Percentiles rank a stretch among this genome's conserved stretches.
phyloP scores from a whole-genome alignment of 2,888 invertebrate species.

The Tinea trinotella region DNA sequence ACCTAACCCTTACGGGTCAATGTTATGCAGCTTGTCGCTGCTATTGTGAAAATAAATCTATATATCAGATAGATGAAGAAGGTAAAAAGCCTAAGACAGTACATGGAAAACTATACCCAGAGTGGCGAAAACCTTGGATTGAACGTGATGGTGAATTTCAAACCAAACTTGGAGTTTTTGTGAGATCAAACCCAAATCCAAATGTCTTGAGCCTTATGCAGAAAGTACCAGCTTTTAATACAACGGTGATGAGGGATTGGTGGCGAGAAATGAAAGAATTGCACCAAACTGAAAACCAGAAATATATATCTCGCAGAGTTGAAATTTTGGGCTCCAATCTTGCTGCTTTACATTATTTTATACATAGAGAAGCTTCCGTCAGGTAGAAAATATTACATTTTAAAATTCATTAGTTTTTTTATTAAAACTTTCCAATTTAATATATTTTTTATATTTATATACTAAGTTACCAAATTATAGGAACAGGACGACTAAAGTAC shows the following conservation, averaged over 20 bases:
- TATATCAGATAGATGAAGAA: conserved; percentile 47
- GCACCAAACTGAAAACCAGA: conserved; percentile 72
- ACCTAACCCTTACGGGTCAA: background rate
- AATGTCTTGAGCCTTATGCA: conserved; percentile 55
- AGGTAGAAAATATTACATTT: conserved; percentile 69
- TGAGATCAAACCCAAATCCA: conserved; percentile 51
- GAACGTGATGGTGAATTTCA: conserved; percentile 72
- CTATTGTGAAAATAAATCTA: conserved; percentile 48
- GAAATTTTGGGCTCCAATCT: conserved; percentile 82
- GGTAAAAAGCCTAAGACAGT: conserved; percentile 40
- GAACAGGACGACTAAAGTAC: too few relatives aligned
- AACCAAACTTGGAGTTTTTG: conserved; percentile 71
- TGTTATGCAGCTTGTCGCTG: conserved; percentile 31
- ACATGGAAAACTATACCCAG: conserved; percentile 58
- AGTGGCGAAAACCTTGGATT: conserved; percentile 76
- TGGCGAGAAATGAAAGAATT: conserved; percentile 60
- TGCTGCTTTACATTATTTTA: conserved; percentile 89
- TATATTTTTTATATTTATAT: background rate
- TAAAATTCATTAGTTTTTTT: too few relatives aligned
- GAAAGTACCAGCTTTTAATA: conserved; percentile 65
- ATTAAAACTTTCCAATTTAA: background rate
- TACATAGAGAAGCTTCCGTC: conserved; percentile 81
- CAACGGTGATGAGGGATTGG: conserved; percentile 69
- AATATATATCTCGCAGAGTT: conserved; percentile 72
- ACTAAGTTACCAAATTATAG: too few relatives aligned